These are phyloP conservation scores for Sorex maritimensis DNA, from an alignment of 2,797 vertebrate genomes.

Conservation along the genomic window DNA sequence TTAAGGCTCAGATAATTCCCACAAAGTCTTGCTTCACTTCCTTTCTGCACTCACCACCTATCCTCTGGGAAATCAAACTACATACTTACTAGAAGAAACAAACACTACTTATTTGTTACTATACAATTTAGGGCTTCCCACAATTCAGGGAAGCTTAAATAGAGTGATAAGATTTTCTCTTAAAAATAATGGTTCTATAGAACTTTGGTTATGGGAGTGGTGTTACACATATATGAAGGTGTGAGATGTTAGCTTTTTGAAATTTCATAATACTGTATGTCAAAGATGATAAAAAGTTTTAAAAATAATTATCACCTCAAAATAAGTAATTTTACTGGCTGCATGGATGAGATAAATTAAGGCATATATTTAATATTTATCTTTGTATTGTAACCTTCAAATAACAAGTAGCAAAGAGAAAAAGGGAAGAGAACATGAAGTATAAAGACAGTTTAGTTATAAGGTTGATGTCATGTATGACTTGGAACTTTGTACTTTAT, in stretches of 20 bases:
- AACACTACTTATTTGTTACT: slow-evolving; percentile 57
- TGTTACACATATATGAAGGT: too few species aligned
- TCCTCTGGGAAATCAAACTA: slow-evolving; percentile 81
- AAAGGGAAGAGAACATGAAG: neutral
- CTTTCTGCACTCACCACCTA: slow-evolving; percentile 27
- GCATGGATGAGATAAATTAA: slow-evolving; percentile 39
- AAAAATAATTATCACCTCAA: too few species aligned
- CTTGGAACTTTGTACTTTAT: slow-evolving; percentile 22
- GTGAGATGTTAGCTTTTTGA: too few species aligned
- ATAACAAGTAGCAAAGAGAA: neutral
- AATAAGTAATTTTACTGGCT: neutral
- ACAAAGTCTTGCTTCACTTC: slow-evolving; percentile 73
- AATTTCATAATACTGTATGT: too few species aligned
- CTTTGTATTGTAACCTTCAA: neutral
- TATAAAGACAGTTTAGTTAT: neutral
- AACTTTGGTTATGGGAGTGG: too few species aligned
- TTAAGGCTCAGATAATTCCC: slow-evolving; percentile 81
- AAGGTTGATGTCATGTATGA: neutral
- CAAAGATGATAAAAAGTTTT: too few species aligned
- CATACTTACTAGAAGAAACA: slow-evolving; percentile 71
- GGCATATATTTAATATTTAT: slow-evolving; percentile 8
- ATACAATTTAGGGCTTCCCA: slow-evolving; percentile 61
- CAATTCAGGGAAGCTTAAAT: slow-evolving; percentile 68
- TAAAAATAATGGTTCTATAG: slow-evolving; percentile 12
- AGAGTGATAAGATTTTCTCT: slow-evolving; percentile 56